These are phyloP conservation scores for Temnothorax rugatulus DNA, from an alignment of 2,888 invertebrate species.

Conservation along the genomic window DNA sequence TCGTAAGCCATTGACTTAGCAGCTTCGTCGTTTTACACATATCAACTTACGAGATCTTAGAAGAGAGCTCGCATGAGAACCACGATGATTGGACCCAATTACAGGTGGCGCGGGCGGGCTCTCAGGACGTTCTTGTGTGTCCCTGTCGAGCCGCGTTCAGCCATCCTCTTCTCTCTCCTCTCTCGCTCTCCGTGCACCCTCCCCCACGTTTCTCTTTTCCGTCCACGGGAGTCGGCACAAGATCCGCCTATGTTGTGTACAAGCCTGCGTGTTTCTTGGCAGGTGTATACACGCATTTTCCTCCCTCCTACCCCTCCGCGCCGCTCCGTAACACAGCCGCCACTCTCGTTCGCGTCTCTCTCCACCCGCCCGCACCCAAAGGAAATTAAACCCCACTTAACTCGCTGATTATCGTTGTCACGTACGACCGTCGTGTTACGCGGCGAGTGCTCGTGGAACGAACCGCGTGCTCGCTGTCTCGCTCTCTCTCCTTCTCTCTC, in stretches of 20 bases:
- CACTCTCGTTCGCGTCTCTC: constrained; percentile 66
- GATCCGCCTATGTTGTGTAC: constrained; percentile 77
- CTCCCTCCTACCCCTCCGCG: constrained; percentile 76
- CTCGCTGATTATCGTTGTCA: constrained; percentile 85
- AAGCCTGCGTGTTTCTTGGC: constrained; percentile 82
- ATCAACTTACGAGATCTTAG: constrained; percentile 9
- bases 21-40: background rate
- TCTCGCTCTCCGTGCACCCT: constrained; percentile 61
- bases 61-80: constrained; percentile 76
- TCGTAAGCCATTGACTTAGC: background rate
- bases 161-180: constrained; percentile 65
- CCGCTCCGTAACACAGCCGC: constrained; percentile 59
- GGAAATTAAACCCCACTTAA: constrained; percentile 85
- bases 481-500: background rate
- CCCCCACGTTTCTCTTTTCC: constrained; percentile 44
- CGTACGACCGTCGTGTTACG: constrained; percentile 78
- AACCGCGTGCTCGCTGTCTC: constrained; percentile 52
- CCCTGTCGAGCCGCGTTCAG: constrained; percentile 75
- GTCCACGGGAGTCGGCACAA: constrained; percentile 50
- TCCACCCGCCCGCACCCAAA: constrained; percentile 79
- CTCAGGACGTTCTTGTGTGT: constrained; percentile 81
- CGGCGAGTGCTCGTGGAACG: constrained; percentile 66
- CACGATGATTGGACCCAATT: constrained; percentile 84
- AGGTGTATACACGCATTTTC: constrained; percentile 83
- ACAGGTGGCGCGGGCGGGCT: constrained; percentile 84